Conservation (phyloP, 2,888 invertebrate species). For the Rutpela maculata region DNA sequence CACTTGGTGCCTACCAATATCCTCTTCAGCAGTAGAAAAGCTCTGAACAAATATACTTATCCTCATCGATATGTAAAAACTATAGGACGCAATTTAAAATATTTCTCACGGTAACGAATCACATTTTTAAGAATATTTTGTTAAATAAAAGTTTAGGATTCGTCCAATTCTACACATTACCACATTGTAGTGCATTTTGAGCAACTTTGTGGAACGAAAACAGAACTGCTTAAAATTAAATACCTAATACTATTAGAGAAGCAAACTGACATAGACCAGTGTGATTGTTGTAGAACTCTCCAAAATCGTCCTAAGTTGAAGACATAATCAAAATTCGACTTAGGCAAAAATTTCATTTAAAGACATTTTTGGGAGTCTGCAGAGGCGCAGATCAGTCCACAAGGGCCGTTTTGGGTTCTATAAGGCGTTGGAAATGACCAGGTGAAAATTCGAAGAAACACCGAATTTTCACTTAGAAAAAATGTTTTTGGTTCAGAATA, state of each 20-base stretch:
- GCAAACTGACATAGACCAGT: slow-evolving; percentile 48
- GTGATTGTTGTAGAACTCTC: too few relatives aligned
- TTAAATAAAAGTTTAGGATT: too few relatives aligned
- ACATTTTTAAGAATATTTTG: neutral
- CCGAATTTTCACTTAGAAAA: too few relatives aligned
- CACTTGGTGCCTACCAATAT: neutral
- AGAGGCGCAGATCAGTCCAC: too few relatives aligned
- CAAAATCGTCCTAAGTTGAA: too few relatives aligned
- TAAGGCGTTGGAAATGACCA: too few relatives aligned
- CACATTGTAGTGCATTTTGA: neutral
- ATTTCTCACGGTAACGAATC: neutral
- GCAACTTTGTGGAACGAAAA: neutral
- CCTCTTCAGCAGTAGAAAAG: neutral
- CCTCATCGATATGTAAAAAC: neutral
- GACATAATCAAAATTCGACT: too few relatives aligned
- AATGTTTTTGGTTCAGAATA: too few relatives aligned
- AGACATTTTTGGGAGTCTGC: too few relatives aligned
- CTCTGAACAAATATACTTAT: neutral
- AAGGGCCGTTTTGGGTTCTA: too few relatives aligned
- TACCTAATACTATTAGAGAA: slow-evolving; percentile 15
- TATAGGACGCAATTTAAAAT: neutral
- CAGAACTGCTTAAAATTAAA: neutral
- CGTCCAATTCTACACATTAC: neutral
- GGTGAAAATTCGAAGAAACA: too few relatives aligned
- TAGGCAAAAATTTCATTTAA: too few relatives aligned